These are phyloP conservation scores for Phorcus lineatus DNA, from an alignment of 2,888 invertebrate species.

Conservation along the genomic window DNA sequence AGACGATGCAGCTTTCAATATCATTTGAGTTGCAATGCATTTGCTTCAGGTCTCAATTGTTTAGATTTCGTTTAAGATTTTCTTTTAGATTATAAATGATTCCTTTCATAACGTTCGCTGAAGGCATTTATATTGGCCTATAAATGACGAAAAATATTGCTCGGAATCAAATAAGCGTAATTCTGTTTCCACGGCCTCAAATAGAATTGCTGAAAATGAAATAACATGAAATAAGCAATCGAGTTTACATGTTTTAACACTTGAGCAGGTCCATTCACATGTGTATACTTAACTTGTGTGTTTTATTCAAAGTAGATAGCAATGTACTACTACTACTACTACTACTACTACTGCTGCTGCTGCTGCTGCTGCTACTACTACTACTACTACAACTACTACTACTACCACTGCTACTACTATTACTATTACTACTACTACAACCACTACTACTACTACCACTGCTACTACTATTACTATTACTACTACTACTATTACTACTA, in stretches of 20 bases:
- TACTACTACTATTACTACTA: not conserved
- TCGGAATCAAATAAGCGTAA: too few species aligned
- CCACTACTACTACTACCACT: conserved; percentile 27
- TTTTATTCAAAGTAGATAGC: too few species aligned
- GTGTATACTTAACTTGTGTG: too few species aligned
- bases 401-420: conserved; percentile 42
- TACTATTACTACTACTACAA: conserved; percentile 39
- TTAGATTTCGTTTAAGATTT: too few species aligned
- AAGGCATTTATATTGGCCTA: not conserved
- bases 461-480: not conserved
- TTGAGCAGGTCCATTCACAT: too few species aligned
- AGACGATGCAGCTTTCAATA: too few species aligned
- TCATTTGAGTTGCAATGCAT: too few species aligned
- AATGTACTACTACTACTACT: not conserved
- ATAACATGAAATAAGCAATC: too few species aligned
- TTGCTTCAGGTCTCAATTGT: too few species aligned
- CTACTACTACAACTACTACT: conserved; percentile 38
- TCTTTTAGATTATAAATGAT: too few species aligned
- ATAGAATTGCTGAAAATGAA: too few species aligned
- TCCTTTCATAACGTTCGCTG: not conserved
- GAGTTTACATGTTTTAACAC: not conserved
- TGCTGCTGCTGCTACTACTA: conserved; percentile 35
- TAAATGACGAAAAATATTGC: too few species aligned
- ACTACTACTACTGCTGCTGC: not conserved
- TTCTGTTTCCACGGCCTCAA: not conserved